Evolutionary conservation across 2,113 vertebrate genomes (phyloP).

Genomic region (Brachypodius melanocephalos): DNA sequence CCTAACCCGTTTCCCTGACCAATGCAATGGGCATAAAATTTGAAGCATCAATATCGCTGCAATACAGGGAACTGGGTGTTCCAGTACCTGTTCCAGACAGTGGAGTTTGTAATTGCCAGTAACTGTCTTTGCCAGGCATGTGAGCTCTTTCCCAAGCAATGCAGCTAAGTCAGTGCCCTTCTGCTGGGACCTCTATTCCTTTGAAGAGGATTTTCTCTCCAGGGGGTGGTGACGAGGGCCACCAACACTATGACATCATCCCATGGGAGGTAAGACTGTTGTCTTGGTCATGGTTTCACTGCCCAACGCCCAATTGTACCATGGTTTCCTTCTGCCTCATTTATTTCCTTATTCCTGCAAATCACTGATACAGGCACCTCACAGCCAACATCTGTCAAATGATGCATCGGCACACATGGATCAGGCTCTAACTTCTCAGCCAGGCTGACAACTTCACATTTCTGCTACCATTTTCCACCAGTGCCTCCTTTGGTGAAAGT

Average conservation of each 20-base stretch:
- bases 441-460: neutral
- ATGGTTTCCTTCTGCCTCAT: neutral
- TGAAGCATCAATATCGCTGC: neutral
- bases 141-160: neutral
- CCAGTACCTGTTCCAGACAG: neutral
- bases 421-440: neutral
- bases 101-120: neutral
- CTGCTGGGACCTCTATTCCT: neutral
- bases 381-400: neutral
- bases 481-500: neutral
- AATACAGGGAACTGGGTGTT: neutral
- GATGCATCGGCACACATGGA: neutral
- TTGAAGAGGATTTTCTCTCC: neutral
- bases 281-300: neutral
- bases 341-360: neutral
- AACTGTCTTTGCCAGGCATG: neutral
- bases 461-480: neutral
- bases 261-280: neutral
- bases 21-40: neutral
- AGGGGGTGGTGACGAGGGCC: neutral
- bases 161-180: neutral
- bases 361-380: neutral
- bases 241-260: neutral
- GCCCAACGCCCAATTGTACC: neutral
- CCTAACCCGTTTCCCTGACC: neutral